Evolutionary conservation across 2,797 vertebrate species (phyloP), one percentile per base, ranked within the genome.

Genomic region (Centroberyx gerrardi): DNA sequence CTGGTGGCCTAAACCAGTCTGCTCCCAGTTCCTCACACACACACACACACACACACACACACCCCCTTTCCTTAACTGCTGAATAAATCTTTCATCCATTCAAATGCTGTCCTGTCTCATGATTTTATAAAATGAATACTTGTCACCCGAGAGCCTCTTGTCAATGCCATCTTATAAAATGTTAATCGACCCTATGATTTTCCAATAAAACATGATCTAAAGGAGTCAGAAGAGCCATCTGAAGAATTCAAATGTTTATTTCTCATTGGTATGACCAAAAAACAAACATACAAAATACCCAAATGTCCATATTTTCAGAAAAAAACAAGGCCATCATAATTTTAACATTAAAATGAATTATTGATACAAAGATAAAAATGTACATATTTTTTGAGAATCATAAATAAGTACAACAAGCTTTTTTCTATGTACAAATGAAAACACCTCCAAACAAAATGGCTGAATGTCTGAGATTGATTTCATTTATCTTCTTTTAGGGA

Each of bases 261-360:
- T 90, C 59, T 61, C 62, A 28, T 74, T 67, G 38, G 70, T 71
- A 85, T 69, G 83, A 90, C 71, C 68, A 81, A 82, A 90, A 78
- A 89, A 87, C 79, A 90, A 88, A 92, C 85, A 89, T 91, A 92
- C 83, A 92, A 93, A 94, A 92, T 86, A 87, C 76, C 80, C 86
- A 88, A 79, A 29, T 58, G 78, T 80, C 79, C 84, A 52, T 76
- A 66, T 51, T 74, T 61, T 87, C 71, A 63, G 60, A 29, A 59
- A 70, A 82, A 80, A 86, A 70, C 62, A 72, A 78, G 62, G 63
- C 46, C 54, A 65, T 74, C 58, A 17, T 38, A 42, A 62, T 52
- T 78, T 76, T 48, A 74, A 84, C 65, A 74, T 70, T 60, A 80
- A 75, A 55, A 44, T 73, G 31, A 68, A 69, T 74, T 67, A 81